Base-by-base conservation (phyloP, 2,888 invertebrate species). In the Xestia xanthographa region DNA sequence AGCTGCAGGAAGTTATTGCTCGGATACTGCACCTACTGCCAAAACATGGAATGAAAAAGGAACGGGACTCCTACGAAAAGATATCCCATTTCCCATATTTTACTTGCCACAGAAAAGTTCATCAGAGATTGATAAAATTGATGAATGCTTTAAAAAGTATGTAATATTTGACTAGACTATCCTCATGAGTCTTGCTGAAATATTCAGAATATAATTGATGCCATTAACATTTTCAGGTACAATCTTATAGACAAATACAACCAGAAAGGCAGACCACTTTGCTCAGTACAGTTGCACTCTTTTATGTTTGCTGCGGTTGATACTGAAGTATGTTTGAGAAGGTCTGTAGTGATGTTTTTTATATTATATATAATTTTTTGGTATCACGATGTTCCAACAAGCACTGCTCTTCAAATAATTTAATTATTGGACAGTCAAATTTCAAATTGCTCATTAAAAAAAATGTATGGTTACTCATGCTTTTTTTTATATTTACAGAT, bases 281-380 rank as follows among this genome's bases (percentile, higher is more conserved):
- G 99, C 93, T 98, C 99, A n/a, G 95, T 99, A 3, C 98, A 99
- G 94, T 96, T 99, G 88, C 97, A 97, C 83, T 97, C 98, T 0
- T 98, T 98, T 89, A 99, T 99, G 99, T 98, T 97, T 94, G 99
- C 98, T 3, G 98, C 99, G 2, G 98, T 98, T 1, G 98, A 98
- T 92, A 98, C 98, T 5, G 97, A 97, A 86, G 98, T 98, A 0
- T 99, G 99, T 92, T 96, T 98, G 69, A 97, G 98, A 84, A 97
- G 99, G 90, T 97, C 94, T 84, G 91, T 90, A 50, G 22, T 20
- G 26, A n/a, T 62, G 5, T 2, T 22, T n/a, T 53, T n/a, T 0
- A 14, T 45, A 14, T 45, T 50, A n/a, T 53, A 4, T 26, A 53
- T 53, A 12, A 26, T n/a, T 53, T 9, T 14, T 56, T 56, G 56